phyloP scores from a whole-genome alignment of 2,888 invertebrate genomes.

The Eledone cirrhosa region DNA sequence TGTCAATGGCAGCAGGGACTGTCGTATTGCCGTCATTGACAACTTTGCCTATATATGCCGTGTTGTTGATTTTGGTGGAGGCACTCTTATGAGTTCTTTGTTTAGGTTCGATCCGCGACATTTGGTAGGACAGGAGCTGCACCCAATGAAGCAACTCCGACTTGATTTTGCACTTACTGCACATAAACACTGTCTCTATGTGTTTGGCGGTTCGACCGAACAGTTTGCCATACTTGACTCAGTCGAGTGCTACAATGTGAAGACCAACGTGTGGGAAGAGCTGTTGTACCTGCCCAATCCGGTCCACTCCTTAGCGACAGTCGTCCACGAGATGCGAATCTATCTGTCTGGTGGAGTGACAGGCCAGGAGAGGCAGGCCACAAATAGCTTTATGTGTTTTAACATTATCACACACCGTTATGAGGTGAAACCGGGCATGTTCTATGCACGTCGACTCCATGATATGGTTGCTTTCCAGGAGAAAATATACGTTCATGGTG shows the following conservation, averaged over 20 bases:
- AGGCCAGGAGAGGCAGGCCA: slow-evolving; percentile 58
- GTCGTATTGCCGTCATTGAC: slow-evolving; percentile 59
- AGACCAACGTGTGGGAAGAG: slow-evolving; percentile 62
- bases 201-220: slow-evolving; percentile 62
- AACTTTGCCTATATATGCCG: slow-evolving; percentile 64
- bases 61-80: slow-evolving; percentile 65
- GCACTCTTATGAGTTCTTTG: slow-evolving; percentile 63
- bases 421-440: slow-evolving; percentile 58
- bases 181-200: slow-evolving; percentile 55
- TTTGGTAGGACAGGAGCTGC: slow-evolving; percentile 58
- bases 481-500: slow-evolving; percentile 61
- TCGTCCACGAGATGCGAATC: slow-evolving; percentile 52
- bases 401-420: slow-evolving; percentile 55
- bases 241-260: slow-evolving; percentile 62
- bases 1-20: slow-evolving; percentile 63
- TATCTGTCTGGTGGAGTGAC: slow-evolving; percentile 63
- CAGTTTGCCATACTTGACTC: slow-evolving; percentile 61
- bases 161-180: slow-evolving; percentile 62
- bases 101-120: slow-evolving; percentile 65
- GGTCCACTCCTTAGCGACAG: slow-evolving; percentile 61
- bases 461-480: slow-evolving; percentile 59
- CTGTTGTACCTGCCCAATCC: slow-evolving; percentile 57
- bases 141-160: slow-evolving; percentile 59
- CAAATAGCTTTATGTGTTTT: slow-evolving; percentile 56
- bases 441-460: slow-evolving; percentile 62